Base-by-base conservation (phyloP, 2,113 vertebrate genomes). In the Symphodus melops region DNA sequence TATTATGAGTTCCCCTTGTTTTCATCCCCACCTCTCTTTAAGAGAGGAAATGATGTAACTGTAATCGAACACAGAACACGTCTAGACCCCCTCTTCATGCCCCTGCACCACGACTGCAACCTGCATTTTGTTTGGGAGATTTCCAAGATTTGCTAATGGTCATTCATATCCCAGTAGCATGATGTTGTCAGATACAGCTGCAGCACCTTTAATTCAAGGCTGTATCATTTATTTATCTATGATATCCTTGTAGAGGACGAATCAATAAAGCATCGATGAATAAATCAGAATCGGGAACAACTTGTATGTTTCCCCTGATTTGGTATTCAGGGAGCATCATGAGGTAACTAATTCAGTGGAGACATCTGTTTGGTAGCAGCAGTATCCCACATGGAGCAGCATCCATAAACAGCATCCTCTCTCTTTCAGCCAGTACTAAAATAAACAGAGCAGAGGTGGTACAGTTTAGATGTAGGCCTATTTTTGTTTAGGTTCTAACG, bases 281-380 rank as follows among this genome's bases (percentile, higher is more conserved):
- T 89, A 89, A 85, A 89, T 87, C 84, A 85, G 74, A 85, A 86
- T 46, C 59, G 75, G 70, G 73, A 60, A 49, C 82, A 78, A 75
- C 58, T 76, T 78, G 77, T 70, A 54, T 73, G 59, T 84, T 68
- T 75, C 60, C 69, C 77, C 82, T 87, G 51, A 87, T 90, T 88
- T 88, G 77, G 66, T 88, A 92, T 91, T 85, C 88, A 91, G 81
- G 72, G 68, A 75, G 70, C 81, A 86, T 87, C 73, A 66, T 68
- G 87, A 71, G 87, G 85, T 91, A 86, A 92, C 86, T 79, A 89
- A 92, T 90, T 92, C 90, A 90, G 86, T 78, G 77, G 83, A 92
- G 87, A 91, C 91, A 92, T 90, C 90, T 93, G 91, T 80, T 85
- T 72, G 75, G 80, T 67, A 88, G 77, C 75, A 78, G 70, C 77